Conservation (phyloP, 2,888 invertebrate genomes). For the Monopis laevigella region DNA sequence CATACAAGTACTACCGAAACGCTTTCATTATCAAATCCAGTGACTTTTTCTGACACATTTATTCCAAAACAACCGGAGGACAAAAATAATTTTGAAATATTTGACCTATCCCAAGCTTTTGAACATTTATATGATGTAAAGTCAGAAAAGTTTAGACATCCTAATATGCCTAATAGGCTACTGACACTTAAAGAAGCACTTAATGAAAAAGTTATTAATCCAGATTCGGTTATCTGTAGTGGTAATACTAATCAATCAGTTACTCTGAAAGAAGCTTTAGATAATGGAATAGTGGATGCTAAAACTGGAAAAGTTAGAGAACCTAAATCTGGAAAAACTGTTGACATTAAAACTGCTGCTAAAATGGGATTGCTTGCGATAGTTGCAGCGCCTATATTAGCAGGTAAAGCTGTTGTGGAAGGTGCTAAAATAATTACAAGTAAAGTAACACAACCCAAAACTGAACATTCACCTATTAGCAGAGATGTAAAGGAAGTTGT, state of each 20-base stretch:
- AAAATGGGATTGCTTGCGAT: slow-evolving; percentile 88
- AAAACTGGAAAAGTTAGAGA: slow-evolving; percentile 76
- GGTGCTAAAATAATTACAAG: slow-evolving; percentile 72
- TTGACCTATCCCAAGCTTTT: slow-evolving; percentile 73
- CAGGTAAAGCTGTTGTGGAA: slow-evolving; percentile 86
- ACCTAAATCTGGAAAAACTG: slow-evolving; percentile 70
- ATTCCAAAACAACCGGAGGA: no score
- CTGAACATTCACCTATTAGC: no score
- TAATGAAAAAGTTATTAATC: slow-evolving; percentile 74
- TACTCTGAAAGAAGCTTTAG: slow-evolving; percentile 77
- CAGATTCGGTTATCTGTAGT: slow-evolving; percentile 79
- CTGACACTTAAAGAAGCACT: slow-evolving; percentile 80
- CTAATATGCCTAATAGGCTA: slow-evolving; percentile 59
- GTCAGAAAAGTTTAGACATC: slow-evolving; percentile 74
- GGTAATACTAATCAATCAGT: slow-evolving; percentile 74
- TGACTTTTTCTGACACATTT: no score
- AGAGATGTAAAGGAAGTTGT: no score
- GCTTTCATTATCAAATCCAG: no score
- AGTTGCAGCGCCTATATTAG: slow-evolving; percentile 87
- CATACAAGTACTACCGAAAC: no score
- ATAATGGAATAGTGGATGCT: slow-evolving; percentile 77
- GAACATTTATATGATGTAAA: slow-evolving; percentile 73
- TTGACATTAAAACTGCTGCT: slow-evolving; percentile 75
- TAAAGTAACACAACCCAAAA: no score
- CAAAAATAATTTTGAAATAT: no score